phyloP scores from a whole-genome alignment of 2,113 vertebrate species.

The Alexandromys fortis region DNA sequence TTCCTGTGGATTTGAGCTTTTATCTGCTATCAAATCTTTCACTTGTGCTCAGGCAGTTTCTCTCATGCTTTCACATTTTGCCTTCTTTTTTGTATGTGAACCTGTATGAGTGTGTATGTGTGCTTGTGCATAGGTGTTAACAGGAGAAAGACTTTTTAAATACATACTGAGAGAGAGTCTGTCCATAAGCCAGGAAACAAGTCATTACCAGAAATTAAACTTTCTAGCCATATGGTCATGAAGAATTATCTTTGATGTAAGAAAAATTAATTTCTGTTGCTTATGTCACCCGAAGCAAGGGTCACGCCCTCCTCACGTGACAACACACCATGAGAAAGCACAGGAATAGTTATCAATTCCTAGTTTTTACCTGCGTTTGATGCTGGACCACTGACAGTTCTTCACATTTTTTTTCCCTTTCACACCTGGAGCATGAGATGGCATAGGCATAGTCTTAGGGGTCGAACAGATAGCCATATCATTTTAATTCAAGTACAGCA shows the following conservation, averaged over 20 bases:
- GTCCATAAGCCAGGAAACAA: background rate
- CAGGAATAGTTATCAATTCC: background rate
- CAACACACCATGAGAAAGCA: fast-evolving
- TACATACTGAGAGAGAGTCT: background rate
- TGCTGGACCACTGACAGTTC: background rate
- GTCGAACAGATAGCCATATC: background rate
- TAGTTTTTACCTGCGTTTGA: background rate
- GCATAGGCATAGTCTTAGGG: background rate
- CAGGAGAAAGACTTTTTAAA: background rate
- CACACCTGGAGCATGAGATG: background rate
- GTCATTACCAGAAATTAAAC: background rate
- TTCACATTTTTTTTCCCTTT: no score
- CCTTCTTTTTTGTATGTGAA: background rate
- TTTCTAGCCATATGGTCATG: background rate
- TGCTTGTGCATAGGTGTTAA: background rate
- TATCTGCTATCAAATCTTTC: no score
- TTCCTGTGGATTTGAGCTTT: no score
- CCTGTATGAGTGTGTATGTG: background rate
- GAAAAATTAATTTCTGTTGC: background rate
- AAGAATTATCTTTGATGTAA: background rate
- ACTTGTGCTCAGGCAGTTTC: background rate
- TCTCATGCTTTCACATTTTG: background rate
- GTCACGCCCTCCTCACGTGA: fast-evolving
- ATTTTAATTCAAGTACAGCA: background rate
- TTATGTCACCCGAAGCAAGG: background rate